Evolutionary conservation across 2,888 invertebrate species (phyloP).

Genomic region (Pristionchus fissidentatus): DNA sequence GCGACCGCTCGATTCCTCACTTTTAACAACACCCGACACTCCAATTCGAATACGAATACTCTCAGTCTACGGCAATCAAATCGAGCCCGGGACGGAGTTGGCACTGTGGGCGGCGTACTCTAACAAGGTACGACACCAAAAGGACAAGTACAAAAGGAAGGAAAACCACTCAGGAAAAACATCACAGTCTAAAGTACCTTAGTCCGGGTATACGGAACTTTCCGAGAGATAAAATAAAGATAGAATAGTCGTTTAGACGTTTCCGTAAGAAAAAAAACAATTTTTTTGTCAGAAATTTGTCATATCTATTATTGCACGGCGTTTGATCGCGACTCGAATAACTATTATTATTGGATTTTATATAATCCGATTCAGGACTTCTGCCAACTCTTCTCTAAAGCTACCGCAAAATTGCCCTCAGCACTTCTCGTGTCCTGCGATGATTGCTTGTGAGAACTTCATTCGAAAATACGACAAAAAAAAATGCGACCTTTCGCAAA

Average conservation of each 20-base stretch:
- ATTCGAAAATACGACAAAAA: not conserved
- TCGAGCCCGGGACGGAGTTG: conserved; percentile 10
- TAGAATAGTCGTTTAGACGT: not conserved
- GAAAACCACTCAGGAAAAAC: too few relatives aligned
- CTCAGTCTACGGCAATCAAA: conserved; percentile 11
- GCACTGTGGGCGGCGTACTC: conserved; percentile 21
- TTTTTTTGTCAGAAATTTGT: not conserved
- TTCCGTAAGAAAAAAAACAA: not conserved
- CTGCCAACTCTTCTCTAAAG: not conserved
- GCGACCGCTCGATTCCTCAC: too few relatives aligned
- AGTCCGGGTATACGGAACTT: too few relatives aligned
- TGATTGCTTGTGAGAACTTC: not conserved
- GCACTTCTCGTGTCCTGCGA: not conserved
- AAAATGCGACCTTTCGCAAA: not conserved
- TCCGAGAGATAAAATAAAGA: too few relatives aligned
- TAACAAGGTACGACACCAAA: conserved; percentile 16
- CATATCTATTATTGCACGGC: too few relatives aligned
- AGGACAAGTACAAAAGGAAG: too few relatives aligned
- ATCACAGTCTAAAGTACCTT: too few relatives aligned
- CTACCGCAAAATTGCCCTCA: not conserved
- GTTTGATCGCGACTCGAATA: too few relatives aligned
- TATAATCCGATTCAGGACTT: too few relatives aligned
- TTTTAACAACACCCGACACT: too few relatives aligned
- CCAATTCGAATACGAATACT: not conserved
- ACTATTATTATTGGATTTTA: too few relatives aligned